Base-by-base conservation (phyloP, 2,888 invertebrate genomes). In the Homarus gammarus region DNA sequence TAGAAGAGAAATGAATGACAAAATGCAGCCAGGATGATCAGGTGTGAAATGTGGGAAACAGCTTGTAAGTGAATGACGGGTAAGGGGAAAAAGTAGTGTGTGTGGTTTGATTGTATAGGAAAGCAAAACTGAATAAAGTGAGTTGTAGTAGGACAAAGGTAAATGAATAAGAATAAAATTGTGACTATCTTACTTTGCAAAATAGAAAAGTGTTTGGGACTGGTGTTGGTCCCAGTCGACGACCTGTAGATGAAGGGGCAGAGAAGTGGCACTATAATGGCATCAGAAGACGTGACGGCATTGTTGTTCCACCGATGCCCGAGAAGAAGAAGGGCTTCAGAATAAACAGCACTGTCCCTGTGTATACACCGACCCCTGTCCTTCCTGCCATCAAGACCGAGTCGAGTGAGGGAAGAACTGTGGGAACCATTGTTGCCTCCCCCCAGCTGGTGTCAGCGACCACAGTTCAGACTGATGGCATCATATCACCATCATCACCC, bases 161-260 rank as follows among this genome's bases (percentile, higher is more conserved):
- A n/a, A n/a, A n/a, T n/a, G n/a, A n/a, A n/a, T n/a, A n/a, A n/a
- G n/a, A n/a, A n/a, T n/a, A n/a, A n/a, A n/a, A n/a, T n/a, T n/a
- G n/a, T n/a, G n/a, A n/a, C n/a, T n/a, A n/a, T n/a, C n/a, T n/a
- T n/a, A n/a, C n/a, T n/a, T n/a, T n/a, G n/a, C n/a, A n/a, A n/a
- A 93, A 51, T 93, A 97, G 97, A 93, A 96, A 96, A 83, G 96
- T 97, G 82, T 98, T 97, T 93, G 98, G 97, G 27, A 96, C 96
- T 15, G 96, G 95, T 10, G 96, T 97, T 31, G 98, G 98, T 0
- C 98, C 98, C 0, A 97, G 96, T 93, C 92, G 93, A 91, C 93
- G 93, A 84, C 92, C 93, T 73, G 93, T 93, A 78, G 92, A 93
- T 22, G 92, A 92, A 75, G 92, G 90, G 92, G 85, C 92, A 84